phyloP scores from a whole-genome alignment of 2,888 invertebrate species.

The Plusia festucae region DNA sequence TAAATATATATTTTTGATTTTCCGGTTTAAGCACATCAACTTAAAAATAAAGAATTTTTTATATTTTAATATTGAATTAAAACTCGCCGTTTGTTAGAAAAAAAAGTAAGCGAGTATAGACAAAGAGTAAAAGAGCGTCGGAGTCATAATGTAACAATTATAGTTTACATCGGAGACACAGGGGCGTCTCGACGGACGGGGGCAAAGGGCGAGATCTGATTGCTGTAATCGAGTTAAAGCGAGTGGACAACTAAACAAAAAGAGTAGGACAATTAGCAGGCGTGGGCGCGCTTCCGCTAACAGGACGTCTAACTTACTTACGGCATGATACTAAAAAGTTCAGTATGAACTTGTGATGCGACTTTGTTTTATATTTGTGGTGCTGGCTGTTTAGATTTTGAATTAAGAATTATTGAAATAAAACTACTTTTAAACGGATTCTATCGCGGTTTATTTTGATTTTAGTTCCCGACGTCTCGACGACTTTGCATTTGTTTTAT shows the following conservation, averaged over 20 bases:
- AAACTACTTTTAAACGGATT: too few species aligned
- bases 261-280: conserved; percentile 83
- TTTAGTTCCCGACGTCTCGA: too few species aligned
- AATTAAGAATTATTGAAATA: too few species aligned
- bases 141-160: conserved; percentile 61
- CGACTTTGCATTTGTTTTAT: too few species aligned
- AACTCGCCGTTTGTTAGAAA: background rate
- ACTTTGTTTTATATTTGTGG: conserved; percentile 24
- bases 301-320: conserved; percentile 71
- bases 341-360: conserved; percentile 56
- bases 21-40: too few species aligned
- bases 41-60: too few species aligned
- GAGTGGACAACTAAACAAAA: conserved; percentile 84
- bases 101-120: background rate
- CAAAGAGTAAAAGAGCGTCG: conserved; percentile 37
- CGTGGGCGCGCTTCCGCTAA: conserved; percentile 82
- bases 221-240: conserved; percentile 86
- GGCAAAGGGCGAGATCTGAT: conserved; percentile 85
- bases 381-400: background rate
- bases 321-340: conserved; percentile 54
- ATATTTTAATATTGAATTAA: too few species aligned
- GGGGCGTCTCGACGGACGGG: conserved; percentile 70
- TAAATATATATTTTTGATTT: too few species aligned
- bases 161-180: conserved; percentile 63
- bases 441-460: too few species aligned